Percentiles rank a stretch among this genome's conserved stretches.
Evolutionary conservation across 2,797 vertebrate genomes (phyloP).

Genomic region (Naso thynnoides): DNA sequence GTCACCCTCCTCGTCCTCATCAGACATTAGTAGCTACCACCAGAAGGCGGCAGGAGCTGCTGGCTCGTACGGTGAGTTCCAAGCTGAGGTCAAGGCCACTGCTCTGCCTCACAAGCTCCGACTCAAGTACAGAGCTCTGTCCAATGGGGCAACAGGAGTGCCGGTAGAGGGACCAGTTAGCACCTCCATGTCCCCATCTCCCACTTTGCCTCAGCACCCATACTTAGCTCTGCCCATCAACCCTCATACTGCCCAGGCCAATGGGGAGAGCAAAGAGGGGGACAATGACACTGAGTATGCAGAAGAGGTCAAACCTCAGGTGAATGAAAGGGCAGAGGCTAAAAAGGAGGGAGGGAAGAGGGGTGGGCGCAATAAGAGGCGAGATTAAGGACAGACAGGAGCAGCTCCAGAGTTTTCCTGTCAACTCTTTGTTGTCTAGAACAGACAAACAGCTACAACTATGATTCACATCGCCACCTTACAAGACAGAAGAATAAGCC

Average conservation of each 20-base stretch:
- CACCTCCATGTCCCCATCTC: constrained; percentile 65
- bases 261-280: constrained; percentile 68
- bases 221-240: constrained; percentile 82
- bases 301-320: constrained; percentile 41
- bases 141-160: constrained; percentile 60
- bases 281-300: constrained; percentile 66
- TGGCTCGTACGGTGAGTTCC: constrained; percentile 56
- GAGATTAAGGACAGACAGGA: constrained; percentile 67
- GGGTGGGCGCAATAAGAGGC: constrained; percentile 75
- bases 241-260: constrained; percentile 49
- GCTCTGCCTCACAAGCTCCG: constrained; percentile 89
- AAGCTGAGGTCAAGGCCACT: constrained; percentile 80
- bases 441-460: constrained; percentile 25
- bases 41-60: constrained; percentile 55
- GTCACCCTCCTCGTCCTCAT: constrained; percentile 84
- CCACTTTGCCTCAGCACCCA: constrained; percentile 84
- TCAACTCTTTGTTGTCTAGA: constrained; percentile 37
- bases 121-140: constrained; percentile 86
- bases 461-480: constrained; percentile 52
- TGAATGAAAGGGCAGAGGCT: constrained; percentile 53
- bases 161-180: constrained; percentile 51
- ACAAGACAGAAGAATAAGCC: constrained; percentile 41
- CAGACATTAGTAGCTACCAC: constrained; percentile 79
- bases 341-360: constrained; percentile 74
- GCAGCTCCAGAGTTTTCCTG: constrained; percentile 29